Percentiles rank a stretch among this genome's conserved stretches.
phyloP scores from a whole-genome alignment of 2,888 invertebrate genomes.

The Phaedon cochleariae region DNA sequence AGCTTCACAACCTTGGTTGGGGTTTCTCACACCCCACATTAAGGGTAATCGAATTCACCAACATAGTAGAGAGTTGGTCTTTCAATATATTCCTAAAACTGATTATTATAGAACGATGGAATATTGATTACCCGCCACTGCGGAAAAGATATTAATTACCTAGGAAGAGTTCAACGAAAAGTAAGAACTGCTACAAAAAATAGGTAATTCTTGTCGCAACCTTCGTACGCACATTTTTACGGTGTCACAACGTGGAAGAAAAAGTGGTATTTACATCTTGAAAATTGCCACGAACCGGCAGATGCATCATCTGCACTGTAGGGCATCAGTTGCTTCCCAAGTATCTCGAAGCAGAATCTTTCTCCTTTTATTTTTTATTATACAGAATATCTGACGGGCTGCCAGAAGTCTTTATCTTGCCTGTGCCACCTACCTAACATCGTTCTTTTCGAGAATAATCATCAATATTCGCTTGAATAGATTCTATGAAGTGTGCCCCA shows the following conservation, averaged over 20 bases:
- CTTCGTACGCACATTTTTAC: constrained; percentile 1
- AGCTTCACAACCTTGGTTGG: too few species aligned
- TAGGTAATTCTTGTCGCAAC: not conserved
- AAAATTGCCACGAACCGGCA: constrained; percentile 29
- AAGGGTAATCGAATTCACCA: too few species aligned
- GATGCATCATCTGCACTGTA: constrained; percentile 31
- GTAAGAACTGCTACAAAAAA: not conserved
- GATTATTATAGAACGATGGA: not conserved
- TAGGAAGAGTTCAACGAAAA: not conserved
- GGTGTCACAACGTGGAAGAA: constrained; percentile 7
- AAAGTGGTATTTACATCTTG: constrained; percentile 31
- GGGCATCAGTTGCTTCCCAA: constrained; percentile 25
- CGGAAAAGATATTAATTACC: not conserved
- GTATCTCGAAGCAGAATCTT: constrained; percentile 28
- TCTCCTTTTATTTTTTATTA: constrained; percentile 30
- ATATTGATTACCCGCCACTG: not conserved
- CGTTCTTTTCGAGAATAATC: constrained; percentile 28
- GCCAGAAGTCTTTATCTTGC: constrained; percentile 18
- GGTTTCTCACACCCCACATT: too few species aligned
- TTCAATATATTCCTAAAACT: too few species aligned
- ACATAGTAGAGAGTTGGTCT: too few species aligned
- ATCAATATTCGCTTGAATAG: constrained; percentile 31
- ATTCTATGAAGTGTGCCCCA: constrained; percentile 32
- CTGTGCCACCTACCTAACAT: constrained; percentile 18
- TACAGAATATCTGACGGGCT: constrained; percentile 14